A percentile compares a stretch with the other conserved stretches of the same genome.
Conservation (phyloP, 2,113 vertebrate genomes). For the Myiopsitta monachus region DNA sequence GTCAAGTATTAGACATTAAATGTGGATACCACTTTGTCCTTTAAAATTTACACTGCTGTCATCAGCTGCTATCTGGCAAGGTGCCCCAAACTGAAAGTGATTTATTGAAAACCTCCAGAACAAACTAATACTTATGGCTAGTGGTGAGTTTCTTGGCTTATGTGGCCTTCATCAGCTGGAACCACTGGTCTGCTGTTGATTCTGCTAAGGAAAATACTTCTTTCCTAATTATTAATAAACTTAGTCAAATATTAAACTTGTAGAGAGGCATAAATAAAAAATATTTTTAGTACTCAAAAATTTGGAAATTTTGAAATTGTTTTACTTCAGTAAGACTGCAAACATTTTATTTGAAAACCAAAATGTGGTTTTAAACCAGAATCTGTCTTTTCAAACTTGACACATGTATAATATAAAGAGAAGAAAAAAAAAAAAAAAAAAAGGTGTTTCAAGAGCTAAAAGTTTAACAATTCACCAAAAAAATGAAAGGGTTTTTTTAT, state of each 20-base stretch:
- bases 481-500: accelerated
- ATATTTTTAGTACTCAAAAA: neutral
- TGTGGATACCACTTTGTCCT: neutral
- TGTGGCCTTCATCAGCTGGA: neutral
- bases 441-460: neutral
- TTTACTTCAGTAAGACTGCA: neutral
- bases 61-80: neutral
- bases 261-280: neutral
- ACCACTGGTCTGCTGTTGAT: neutral
- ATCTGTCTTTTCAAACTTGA: neutral
- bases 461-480: neutral
- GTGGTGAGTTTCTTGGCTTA: neutral
- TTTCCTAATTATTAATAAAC: neutral
- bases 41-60: neutral
- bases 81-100: neutral
- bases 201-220: neutral
- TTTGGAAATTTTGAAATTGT: neutral
- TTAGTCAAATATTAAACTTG: neutral
- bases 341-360: neutral
- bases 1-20: neutral
- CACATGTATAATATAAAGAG: neutral
- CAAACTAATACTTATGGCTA: neutral
- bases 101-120: neutral
- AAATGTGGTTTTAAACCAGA: neutral
- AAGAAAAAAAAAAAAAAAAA: neutral